Conservation (phyloP, 1,140 invertebrate species). For the Cryptotermes secundus region DNA sequence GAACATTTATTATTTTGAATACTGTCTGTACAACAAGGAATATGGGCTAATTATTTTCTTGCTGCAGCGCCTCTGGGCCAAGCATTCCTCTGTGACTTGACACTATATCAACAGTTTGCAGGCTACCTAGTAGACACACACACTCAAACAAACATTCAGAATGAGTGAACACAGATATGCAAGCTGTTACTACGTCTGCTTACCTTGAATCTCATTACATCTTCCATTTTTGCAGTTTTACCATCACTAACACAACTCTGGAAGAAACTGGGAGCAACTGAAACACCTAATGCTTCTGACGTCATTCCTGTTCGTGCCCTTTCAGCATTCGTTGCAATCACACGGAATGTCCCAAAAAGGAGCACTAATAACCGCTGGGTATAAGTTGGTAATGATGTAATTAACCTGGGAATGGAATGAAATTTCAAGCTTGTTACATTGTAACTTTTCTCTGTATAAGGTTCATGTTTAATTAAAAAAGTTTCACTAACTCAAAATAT, state of each 20-base stretch:
- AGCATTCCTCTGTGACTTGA: slow-evolving; percentile 13
- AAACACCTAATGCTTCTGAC: slow-evolving; percentile 91
- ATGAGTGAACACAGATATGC: background rate
- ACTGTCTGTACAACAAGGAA: too few relatives aligned
- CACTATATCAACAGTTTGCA: background rate
- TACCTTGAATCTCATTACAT: slow-evolving; percentile 91
- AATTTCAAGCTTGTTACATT: background rate
- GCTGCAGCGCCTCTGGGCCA: too few relatives aligned
- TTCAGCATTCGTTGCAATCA: slow-evolving; percentile 91
- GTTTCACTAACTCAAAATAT: too few relatives aligned
- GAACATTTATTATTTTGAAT: too few relatives aligned
- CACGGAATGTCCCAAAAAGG: slow-evolving; percentile 95
- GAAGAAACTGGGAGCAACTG: slow-evolving; percentile 97
- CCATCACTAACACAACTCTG: slow-evolving; percentile 93
- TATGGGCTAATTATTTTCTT: too few relatives aligned
- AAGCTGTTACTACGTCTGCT: slow-evolving; percentile 38
- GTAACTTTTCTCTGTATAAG: too few relatives aligned
- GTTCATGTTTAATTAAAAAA: too few relatives aligned
- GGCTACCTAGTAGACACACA: background rate
- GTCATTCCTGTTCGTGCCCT: slow-evolving; percentile 91
- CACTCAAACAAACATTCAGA: background rate
- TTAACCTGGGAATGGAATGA: slow-evolving; percentile 63
- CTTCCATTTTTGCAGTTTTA: slow-evolving; percentile 91
- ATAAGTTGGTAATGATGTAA: slow-evolving; percentile 81
- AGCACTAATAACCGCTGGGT: slow-evolving; percentile 92